A percentile compares a stretch with the other conserved stretches of the same genome.
Conservation (phyloP, 2,888 invertebrate genomes). For the Leptopilina syphax region DNA sequence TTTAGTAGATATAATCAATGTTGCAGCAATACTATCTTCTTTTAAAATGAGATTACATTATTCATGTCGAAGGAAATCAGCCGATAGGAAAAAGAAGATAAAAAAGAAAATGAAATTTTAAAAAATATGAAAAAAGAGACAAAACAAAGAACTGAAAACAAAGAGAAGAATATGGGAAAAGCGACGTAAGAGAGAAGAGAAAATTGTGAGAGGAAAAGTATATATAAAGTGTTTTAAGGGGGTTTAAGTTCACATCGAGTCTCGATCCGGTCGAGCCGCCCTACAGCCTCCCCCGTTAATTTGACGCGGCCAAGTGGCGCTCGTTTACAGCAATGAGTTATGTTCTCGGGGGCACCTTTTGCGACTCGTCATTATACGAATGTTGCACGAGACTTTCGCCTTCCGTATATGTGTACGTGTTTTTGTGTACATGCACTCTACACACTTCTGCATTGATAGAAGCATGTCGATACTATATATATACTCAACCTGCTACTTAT, state of each 20-base stretch:
- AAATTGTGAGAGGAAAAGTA: slow-evolving; percentile 30
- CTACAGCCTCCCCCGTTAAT: slow-evolving; percentile 64
- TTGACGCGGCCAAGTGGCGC: slow-evolving; percentile 68
- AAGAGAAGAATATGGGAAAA: background rate
- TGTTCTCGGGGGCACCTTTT: slow-evolving; percentile 68
- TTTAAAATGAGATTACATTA: too few species aligned
- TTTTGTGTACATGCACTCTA: background rate
- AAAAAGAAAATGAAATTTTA: background rate
- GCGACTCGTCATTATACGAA: slow-evolving; percentile 63
- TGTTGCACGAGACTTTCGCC: slow-evolving; percentile 51
- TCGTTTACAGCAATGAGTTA: slow-evolving; percentile 71
- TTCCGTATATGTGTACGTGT: slow-evolving; percentile 43
- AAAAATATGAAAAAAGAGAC: background rate
- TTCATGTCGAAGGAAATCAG: too few species aligned
- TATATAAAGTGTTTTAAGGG: slow-evolving; percentile 37
- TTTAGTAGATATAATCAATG: too few species aligned
- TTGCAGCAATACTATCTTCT: too few species aligned
- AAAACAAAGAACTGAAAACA: background rate
- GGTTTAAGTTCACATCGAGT: slow-evolving; percentile 53
- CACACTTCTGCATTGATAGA: background rate
- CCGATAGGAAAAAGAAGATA: background rate
- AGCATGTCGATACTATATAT: slow-evolving; percentile 22
- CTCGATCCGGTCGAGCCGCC: slow-evolving; percentile 53
- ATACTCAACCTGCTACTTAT: slow-evolving; percentile 25
- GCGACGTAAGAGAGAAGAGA: slow-evolving; percentile 23